A percentile compares a stretch with the other conserved stretches of the same genome.
Conservation (phyloP, 2,113 vertebrate species). For the Neoarius graeffei region DNA sequence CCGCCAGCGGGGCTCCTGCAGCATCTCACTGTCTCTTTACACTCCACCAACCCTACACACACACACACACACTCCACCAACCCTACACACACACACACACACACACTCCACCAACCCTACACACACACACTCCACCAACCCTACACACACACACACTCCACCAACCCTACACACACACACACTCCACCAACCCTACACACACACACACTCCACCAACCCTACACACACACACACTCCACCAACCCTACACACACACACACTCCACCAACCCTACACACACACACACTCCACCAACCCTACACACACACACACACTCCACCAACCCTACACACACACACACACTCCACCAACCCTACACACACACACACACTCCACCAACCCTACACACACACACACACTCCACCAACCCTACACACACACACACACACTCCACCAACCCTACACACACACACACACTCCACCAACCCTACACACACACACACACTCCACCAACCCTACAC, state of each 20-base stretch:
- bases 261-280: no score
- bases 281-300: no score
- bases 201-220: background rate
- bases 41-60: background rate
- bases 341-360: background rate
- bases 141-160: background rate
- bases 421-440: background rate
- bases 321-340: no score
- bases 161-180: background rate
- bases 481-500: background rate
- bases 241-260: background rate
- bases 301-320: background rate
- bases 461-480: no score
- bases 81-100: background rate
- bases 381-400: background rate
- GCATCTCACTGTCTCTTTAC: constrained; percentile 60
- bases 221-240: background rate
- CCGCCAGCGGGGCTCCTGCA: constrained; percentile 80
- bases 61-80: background rate
- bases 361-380: no score
- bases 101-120: no score
- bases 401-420: background rate
- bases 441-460: background rate
- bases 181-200: background rate
- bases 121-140: no score